Base-by-base conservation (phyloP, 1,140 invertebrate species). In the Brachionus koreanus region DNA sequence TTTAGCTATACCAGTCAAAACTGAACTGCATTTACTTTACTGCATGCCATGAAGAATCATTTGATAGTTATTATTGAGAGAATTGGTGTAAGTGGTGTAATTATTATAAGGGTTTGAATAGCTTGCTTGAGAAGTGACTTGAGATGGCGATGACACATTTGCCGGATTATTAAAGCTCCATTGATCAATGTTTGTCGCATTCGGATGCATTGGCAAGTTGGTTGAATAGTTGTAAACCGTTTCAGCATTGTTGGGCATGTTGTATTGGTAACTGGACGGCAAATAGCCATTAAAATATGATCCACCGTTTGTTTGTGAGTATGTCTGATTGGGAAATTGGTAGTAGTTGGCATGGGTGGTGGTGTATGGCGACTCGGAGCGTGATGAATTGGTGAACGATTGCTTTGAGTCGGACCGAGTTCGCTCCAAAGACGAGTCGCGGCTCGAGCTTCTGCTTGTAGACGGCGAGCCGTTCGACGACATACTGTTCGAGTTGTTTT, bases 31-130 rank as follows among this genome's bases (percentile, higher is more conserved):
- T 29, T 29, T 29, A 29, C 29, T 29, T 29, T 49, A 74, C 19
- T 74, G 69, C 69, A 74, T 74, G 7, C 69, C 69, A 29, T 74
- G 69, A 19, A 49, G 3, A 23, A 74, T 46, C 69, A 74, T 74
- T 74, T 74, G 69, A 46, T 74, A 43, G 25, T 49, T 43, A 23
- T n/a, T 74, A n/a, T 69, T 69, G 33, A 69, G 37, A 35, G 69
- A 39, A 29, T 74, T 43, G 33, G 37, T 6, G 19, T 74, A 46
- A 46, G 39, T 23, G n/a, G 39, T 23, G n/a, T 74, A 46, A 46
- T 39, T 42, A 33, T 3, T 5, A 35, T 69, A 69, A 29, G 65
- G 0, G 7, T 39, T 37, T 29, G 65, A 69, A n/a, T 37, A 19
- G 33, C 7, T 35, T 3, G 65, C 16, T 69, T 69, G 65, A 9